These are phyloP conservation scores for Psophia crepitans DNA, from an alignment of 2,113 vertebrate species.

Conservation along the genomic window DNA sequence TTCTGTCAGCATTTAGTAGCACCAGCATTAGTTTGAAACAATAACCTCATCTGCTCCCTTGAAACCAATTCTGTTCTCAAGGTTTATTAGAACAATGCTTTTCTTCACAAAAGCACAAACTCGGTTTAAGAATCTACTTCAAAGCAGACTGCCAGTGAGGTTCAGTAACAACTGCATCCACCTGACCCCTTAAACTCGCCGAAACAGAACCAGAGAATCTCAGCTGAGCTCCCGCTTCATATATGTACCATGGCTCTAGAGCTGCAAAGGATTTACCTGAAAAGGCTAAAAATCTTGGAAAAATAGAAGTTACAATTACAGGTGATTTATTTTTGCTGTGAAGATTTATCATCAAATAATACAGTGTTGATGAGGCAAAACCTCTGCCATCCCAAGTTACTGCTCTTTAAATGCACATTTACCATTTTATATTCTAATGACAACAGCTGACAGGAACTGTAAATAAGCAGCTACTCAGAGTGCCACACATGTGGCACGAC, in stretches of 20 bases:
- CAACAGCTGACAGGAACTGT: neutral
- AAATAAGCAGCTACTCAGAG: neutral
- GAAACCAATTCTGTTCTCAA: slow-evolving; percentile 73
- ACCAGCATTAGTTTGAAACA: slow-evolving; percentile 71
- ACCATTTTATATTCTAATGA: neutral
- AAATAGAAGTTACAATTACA: neutral
- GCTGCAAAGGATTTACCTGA: neutral
- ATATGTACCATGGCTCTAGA: neutral
- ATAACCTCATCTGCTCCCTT: slow-evolving; percentile 70
- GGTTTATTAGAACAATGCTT: slow-evolving; percentile 70
- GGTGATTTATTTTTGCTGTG: neutral
- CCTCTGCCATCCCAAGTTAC: neutral
- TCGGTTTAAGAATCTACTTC: slow-evolving; percentile 76
- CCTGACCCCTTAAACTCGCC: neutral
- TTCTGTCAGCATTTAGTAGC: slow-evolving; percentile 69
- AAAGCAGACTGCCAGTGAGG: slow-evolving; percentile 67
- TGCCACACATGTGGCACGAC: neutral
- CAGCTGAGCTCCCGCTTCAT: neutral
- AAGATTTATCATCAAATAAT: neutral
- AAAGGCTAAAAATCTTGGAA: neutral
- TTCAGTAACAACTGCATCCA: slow-evolving; percentile 48
- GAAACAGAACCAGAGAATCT: neutral
- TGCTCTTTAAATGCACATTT: neutral
- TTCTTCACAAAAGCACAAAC: slow-evolving; percentile 76
- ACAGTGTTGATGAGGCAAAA: neutral